Evolutionary conservation across 2,113 vertebrate genomes (phyloP), one percentile per base, ranked within the genome.

Genomic region (Haplochromis vanheusdeni): DNA sequence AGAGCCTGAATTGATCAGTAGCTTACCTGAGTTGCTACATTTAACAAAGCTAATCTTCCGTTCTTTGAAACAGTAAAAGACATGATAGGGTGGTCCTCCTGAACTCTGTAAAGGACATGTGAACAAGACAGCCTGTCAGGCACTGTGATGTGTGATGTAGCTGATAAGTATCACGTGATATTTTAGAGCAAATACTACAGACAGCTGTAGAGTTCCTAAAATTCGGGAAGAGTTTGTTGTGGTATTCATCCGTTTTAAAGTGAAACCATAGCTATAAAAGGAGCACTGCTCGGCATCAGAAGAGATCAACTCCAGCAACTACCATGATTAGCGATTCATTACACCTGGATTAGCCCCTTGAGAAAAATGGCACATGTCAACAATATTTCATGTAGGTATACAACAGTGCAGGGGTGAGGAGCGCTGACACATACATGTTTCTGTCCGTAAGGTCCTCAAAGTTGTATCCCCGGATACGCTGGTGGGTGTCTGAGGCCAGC

Each of bases 1-100:
- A 56, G 2, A 28, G 19, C 4, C 2, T 6, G 5, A 6, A 14
- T 9, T 40, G 21, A 7, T 33, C 3, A 81, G 35, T 26, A 51
- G 28, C 97, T 97, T 95, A 99, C 99, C 99, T 99, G 99, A 99
- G 98, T 99, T 97, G 99, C 99, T 98, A 99, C 99, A 97, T 99
- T 99, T 99, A 99, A 99, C 98, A 99, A 99, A 97, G 99, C 99
- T 98, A 99, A 97, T 97, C 98, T 98, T 96, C 99, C 99, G 54
- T 98, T 99, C 97, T 98, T 99, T 95, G 99, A 99, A 97, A 99
- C 99, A 93, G 98, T 99, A 97, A 99, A 99, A 89, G 99, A 99
- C 99, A 99, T 99, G 95, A 99, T 98, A 92, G 99, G 98, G 94
- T 99, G 99, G 97, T 99, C 99, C 97, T 99, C 99, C 96, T 99